Evolutionary conservation across 2,888 invertebrate genomes (phyloP), one percentile per base, ranked within the genome.

Genomic region (Pyrgus malvae): DNA sequence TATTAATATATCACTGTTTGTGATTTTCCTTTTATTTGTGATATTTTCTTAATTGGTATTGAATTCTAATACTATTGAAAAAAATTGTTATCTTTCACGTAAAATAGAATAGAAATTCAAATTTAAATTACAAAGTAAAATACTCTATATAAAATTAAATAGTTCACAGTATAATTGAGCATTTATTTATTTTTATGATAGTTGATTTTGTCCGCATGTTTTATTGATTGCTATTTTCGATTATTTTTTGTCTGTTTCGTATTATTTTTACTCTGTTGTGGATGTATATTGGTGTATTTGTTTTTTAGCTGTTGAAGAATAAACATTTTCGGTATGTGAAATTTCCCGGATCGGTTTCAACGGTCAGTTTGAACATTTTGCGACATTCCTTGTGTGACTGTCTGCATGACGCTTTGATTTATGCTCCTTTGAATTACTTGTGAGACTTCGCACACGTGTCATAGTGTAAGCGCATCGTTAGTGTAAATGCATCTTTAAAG

Each of bases 261-360:
- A 17, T 38, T 44, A 60, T 68, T 62, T 65, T 61, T 61, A 41
- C 33, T 62, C 45, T 63, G 71, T 70, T 75, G 76, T 85, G 83
- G 78, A 92, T 92, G 86, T 85, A 82, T 83, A 88, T 86, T 85
- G 83, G 78, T 90, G 78, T 86, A 83, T 88, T 87, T 86, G 83
- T 84, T 85, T 88, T 89, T 88, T 89, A 89, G 87, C 86, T 86
- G 68, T 86, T 90, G 87, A 86, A 89, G 87, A 90, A 87, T 86
- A 88, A 88, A 76, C 88, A 89, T 89, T 91, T 89, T 88, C 90
- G 90, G 81, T 90, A 90, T 90, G 88, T 90, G 83, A 88, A 89
- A 87, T 89, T 90, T 79, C 90, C 90, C 68, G 90, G 90, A 76
- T 89, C 90, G 57, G 78, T 86, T 63, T 76, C 88, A 58, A 90